Evolutionary conservation across 2,113 vertebrate species (phyloP).

Genomic region (Chamaea fasciata): DNA sequence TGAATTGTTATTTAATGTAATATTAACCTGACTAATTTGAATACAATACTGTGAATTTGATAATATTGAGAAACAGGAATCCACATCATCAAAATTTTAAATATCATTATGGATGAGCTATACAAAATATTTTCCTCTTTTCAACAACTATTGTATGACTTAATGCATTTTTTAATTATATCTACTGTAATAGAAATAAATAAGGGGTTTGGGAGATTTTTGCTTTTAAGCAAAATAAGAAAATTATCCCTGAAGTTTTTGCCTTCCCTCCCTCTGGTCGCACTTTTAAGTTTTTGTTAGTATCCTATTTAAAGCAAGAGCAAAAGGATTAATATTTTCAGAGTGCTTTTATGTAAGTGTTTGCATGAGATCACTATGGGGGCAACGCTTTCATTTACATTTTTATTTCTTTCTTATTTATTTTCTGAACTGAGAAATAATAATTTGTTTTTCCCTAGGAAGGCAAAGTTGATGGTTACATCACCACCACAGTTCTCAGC

Average conservation of each 20-base stretch:
- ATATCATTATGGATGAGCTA: background rate
- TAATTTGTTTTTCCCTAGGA: background rate
- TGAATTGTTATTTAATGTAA: background rate
- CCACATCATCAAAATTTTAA: background rate
- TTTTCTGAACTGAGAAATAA: background rate
- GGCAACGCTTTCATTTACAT: background rate
- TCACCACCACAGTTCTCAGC: background rate
- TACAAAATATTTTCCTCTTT: background rate
- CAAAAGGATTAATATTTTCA: background rate
- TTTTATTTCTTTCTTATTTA: background rate
- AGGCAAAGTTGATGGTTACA: background rate
- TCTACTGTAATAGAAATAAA: background rate
- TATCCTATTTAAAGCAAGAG: background rate
- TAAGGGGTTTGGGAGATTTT: background rate
- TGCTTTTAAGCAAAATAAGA: background rate
- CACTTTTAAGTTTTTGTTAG: background rate
- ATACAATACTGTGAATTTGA: background rate
- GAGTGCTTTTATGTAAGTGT: background rate
- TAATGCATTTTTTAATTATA: background rate
- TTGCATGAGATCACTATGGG: background rate
- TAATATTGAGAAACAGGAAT: background rate
- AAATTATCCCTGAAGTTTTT: background rate
- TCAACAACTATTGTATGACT: background rate
- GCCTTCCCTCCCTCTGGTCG: background rate
- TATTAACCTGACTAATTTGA: background rate